Conservation (phyloP, 2,888 invertebrate genomes). For the Megaustenia siamemsis region DNA sequence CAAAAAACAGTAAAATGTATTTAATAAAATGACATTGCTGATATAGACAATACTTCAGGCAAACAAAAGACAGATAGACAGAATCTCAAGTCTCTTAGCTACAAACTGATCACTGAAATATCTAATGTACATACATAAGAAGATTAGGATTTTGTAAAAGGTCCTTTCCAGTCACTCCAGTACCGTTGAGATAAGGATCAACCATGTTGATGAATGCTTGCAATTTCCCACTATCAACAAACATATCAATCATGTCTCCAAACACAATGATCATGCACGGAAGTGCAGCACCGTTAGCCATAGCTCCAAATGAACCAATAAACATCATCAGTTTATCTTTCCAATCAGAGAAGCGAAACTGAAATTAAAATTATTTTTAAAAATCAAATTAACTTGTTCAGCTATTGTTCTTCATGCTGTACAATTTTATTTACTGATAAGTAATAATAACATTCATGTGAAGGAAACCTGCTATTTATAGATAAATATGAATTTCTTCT, state of each 20-base stretch:
- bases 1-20: no score
- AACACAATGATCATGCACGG: constrained; percentile 79
- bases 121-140: constrained; percentile 9
- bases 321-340: constrained; percentile 74
- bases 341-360: constrained; percentile 77
- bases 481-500: no score
- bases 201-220: constrained; percentile 41
- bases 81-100: no score
- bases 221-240: constrained; percentile 65
- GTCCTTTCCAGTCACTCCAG: not conserved
- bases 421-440: no score
- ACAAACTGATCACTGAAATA: not conserved
- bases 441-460: no score
- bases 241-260: constrained; percentile 77
- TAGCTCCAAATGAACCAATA: constrained; percentile 71
- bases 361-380: constrained; percentile 63
- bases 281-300: constrained; percentile 73
- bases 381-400: no score
- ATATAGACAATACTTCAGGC: no score
- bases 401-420: no score
- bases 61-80: no score
- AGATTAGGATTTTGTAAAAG: constrained; percentile 14
- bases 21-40: no score
- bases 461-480: no score
- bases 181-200: constrained; percentile 37